Evolutionary conservation across 2,888 invertebrate genomes (phyloP).

Genomic region (Oxycera nigricornis): DNA sequence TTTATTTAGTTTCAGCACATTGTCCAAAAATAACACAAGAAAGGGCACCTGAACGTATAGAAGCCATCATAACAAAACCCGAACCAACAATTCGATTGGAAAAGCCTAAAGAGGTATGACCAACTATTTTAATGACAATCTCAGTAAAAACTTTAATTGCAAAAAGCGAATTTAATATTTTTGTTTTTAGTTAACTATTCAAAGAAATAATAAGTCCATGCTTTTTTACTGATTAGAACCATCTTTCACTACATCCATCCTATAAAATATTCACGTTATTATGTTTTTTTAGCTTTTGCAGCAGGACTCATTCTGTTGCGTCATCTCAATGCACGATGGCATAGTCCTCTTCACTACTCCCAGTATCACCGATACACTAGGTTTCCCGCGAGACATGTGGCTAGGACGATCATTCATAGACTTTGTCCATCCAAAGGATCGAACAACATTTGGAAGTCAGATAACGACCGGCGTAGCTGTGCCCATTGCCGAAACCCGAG

Average conservation of each 20-base stretch:
- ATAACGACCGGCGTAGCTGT: slow-evolving; percentile 72
- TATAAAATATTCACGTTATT: neutral
- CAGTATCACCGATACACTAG: slow-evolving; percentile 72
- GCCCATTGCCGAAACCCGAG: slow-evolving; percentile 65
- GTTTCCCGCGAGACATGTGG: slow-evolving; percentile 86
- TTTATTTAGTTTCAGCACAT: slow-evolving; percentile 50
- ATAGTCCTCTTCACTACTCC: slow-evolving; percentile 79
- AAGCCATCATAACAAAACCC: slow-evolving; percentile 43
- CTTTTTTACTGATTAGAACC: neutral
- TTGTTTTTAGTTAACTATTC: neutral
- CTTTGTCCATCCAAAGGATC: slow-evolving; percentile 80
- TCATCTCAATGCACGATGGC: slow-evolving; percentile 85
- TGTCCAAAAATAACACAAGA: slow-evolving; percentile 53
- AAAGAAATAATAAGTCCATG: neutral
- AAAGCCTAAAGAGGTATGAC: slow-evolving; percentile 52
- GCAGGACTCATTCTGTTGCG: slow-evolving; percentile 80
- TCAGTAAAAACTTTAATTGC: no score
- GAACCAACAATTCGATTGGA: slow-evolving; percentile 48
- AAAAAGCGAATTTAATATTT: neutral
- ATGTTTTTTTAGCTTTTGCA: slow-evolving; percentile 53
- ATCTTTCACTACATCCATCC: neutral
- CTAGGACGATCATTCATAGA: slow-evolving; percentile 85
- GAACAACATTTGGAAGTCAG: slow-evolving; percentile 77
- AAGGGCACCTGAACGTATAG: slow-evolving; percentile 52
- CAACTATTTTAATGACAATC: neutral